Evolutionary conservation across 2,888 invertebrate species (phyloP).

Genomic region (Lepidochrysops patricia): DNA sequence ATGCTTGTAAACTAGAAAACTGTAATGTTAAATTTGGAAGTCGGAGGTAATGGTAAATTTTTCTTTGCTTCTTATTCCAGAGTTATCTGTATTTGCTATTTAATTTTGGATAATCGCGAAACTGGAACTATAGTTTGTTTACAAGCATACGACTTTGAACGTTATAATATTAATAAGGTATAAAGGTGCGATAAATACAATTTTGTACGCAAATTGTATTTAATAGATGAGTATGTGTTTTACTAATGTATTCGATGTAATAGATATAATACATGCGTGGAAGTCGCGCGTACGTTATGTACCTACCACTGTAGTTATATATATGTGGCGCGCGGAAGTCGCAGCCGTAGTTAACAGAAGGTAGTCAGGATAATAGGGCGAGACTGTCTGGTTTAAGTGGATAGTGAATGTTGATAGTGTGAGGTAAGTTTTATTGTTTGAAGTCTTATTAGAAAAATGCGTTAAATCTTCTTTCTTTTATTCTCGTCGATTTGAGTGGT

Average conservation of each 20-base stretch:
- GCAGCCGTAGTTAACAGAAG: conserved; percentile 40
- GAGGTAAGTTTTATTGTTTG: neutral
- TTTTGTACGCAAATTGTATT: neutral
- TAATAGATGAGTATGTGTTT: neutral
- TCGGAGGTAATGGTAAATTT: no score
- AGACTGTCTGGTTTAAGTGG: neutral
- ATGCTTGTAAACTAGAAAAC: no score
- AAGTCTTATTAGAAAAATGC: neutral
- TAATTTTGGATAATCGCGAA: neutral
- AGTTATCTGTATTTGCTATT: no score
- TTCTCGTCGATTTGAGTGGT: no score
- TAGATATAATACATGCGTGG: neutral
- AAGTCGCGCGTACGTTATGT: conserved; percentile 24
- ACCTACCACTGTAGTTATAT: conserved; percentile 55
- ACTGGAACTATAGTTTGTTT: no score
- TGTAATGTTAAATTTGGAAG: no score
- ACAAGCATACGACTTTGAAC: neutral
- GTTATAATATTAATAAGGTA: neutral
- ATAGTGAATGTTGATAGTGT: conserved; percentile 1
- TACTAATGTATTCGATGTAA: conserved; percentile 8
- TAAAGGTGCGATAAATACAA: neutral
- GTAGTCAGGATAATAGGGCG: conserved; percentile 2
- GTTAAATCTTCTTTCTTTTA: neutral
- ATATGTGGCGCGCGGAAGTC: conserved; percentile 54
- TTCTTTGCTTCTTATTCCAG: no score